Evolutionary conservation across 1,140 invertebrate genomes (phyloP).

Genomic region (Steinernema feltiae): DNA sequence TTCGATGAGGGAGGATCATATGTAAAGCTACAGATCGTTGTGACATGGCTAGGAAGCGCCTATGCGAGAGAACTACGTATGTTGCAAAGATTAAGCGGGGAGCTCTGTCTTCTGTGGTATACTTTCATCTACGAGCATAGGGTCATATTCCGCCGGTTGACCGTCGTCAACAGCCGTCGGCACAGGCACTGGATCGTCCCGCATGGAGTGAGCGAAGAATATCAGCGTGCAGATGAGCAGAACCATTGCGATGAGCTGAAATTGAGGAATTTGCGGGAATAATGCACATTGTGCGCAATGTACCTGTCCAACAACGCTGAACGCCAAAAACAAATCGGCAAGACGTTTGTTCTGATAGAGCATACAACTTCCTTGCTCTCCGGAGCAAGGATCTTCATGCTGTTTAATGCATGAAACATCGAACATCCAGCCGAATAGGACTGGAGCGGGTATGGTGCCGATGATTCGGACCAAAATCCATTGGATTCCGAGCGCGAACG

Average conservation of each 20-base stretch:
- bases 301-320: conserved; percentile 51
- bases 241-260: conserved; percentile 52
- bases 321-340: conserved; percentile 54
- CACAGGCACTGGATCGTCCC: conserved; percentile 44
- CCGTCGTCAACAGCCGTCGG: conserved; percentile 16
- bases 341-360: conserved; percentile 54
- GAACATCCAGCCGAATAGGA: conserved; percentile 57
- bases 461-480: conserved; percentile 57
- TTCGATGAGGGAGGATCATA: not conserved
- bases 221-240: conserved; percentile 48
- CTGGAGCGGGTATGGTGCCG: conserved; percentile 55
- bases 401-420: conserved; percentile 57
- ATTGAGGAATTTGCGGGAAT: no score
- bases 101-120: not conserved
- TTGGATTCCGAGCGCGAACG: conserved; percentile 56
- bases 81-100: no score
- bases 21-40: conserved; percentile 2
- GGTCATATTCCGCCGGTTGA: conserved; percentile 19
- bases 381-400: conserved; percentile 51
- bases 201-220: conserved; percentile 42
- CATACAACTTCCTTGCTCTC: conserved; percentile 51
- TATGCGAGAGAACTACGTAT: no score
- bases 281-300: no score
- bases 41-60: conserved; percentile 11
- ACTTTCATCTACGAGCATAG: conserved; percentile 22